Conservation (phyloP, 2,888 invertebrate species). For the Trachelus stipa region DNA sequence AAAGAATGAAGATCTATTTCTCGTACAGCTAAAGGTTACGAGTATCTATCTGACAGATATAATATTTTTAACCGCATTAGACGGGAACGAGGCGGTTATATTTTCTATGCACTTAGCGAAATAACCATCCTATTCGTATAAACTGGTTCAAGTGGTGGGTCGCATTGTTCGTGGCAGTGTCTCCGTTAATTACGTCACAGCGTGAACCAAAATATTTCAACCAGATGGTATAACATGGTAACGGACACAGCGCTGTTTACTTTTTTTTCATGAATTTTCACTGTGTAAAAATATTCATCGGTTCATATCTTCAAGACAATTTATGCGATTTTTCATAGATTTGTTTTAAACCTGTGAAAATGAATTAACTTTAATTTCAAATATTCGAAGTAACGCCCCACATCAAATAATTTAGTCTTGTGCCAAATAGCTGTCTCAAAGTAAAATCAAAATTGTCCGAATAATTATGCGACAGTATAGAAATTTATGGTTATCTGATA, state of each 20-base stretch:
- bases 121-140: slow-evolving; percentile 28
- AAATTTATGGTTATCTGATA: no score
- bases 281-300: no score
- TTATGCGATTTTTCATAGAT: no score
- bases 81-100: slow-evolving; percentile 40
- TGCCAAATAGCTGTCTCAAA: no score
- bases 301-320: no score
- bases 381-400: no score
- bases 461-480: no score
- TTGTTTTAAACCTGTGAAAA: no score
- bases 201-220: slow-evolving; percentile 28
- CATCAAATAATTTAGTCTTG: no score
- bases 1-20: no score
- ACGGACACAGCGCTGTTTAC: neutral
- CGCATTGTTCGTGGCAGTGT: slow-evolving; percentile 42
- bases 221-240: neutral
- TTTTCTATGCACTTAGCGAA: slow-evolving; percentile 44
- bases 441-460: no score
- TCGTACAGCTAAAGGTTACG: neutral
- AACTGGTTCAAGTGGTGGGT: slow-evolving; percentile 36
- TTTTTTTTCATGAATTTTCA: neutral
- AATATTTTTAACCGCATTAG: slow-evolving; percentile 40
- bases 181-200: slow-evolving; percentile 43
- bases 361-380: no score
- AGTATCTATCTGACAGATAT: slow-evolving; percentile 10